Percentiles rank a stretch among this genome's conserved stretches.
These are phyloP conservation scores for Meganola albula DNA, from an alignment of 2,888 invertebrate species.

Conservation along the genomic window DNA sequence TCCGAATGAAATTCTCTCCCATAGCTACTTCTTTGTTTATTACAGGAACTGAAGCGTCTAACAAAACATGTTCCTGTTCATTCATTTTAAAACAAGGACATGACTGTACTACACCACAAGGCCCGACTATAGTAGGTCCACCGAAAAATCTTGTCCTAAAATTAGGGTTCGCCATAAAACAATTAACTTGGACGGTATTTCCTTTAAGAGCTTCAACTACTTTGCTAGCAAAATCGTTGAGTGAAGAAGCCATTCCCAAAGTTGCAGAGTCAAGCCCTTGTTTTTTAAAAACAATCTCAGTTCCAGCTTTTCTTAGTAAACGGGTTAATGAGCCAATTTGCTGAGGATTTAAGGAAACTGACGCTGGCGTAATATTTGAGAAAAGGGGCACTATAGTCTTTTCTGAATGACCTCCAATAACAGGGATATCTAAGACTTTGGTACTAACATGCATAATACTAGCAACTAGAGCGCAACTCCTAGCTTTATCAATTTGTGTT, in stretches of 20 bases:
- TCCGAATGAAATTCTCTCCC: slow-evolving; percentile 45
- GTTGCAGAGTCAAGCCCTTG: slow-evolving; percentile 41
- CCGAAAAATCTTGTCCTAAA: slow-evolving; percentile 55
- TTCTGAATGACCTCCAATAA: slow-evolving; percentile 57
- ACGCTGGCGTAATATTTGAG: slow-evolving; percentile 42
- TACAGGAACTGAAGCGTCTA: slow-evolving; percentile 34
- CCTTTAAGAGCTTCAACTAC: slow-evolving; percentile 45
- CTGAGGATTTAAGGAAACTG: slow-evolving; percentile 28
- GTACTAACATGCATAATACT: slow-evolving; percentile 38
- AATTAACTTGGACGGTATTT: slow-evolving; percentile 35
- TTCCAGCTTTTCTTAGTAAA: slow-evolving; percentile 44
- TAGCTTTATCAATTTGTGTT: slow-evolving; percentile 48
- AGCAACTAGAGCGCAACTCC: slow-evolving; percentile 38
- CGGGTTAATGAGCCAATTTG: slow-evolving; percentile 48
- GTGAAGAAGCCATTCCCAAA: slow-evolving; percentile 48
- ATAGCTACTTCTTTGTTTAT: slow-evolving; percentile 43
- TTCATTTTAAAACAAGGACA: slow-evolving; percentile 39
- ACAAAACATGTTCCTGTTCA: slow-evolving; percentile 39
- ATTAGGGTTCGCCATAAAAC: slow-evolving; percentile 47
- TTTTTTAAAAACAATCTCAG: slow-evolving; percentile 44
- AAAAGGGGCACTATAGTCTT: slow-evolving; percentile 54
- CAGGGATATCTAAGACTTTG: slow-evolving; percentile 39
- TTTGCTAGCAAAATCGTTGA: slow-evolving; percentile 47
- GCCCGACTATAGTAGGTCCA: slow-evolving; percentile 46
- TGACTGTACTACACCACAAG: slow-evolving; percentile 38